Percentiles rank a stretch among this genome's conserved stretches.
Conservation (phyloP, 2,797 vertebrate genomes). For the Enteromius trimaculatus region DNA sequence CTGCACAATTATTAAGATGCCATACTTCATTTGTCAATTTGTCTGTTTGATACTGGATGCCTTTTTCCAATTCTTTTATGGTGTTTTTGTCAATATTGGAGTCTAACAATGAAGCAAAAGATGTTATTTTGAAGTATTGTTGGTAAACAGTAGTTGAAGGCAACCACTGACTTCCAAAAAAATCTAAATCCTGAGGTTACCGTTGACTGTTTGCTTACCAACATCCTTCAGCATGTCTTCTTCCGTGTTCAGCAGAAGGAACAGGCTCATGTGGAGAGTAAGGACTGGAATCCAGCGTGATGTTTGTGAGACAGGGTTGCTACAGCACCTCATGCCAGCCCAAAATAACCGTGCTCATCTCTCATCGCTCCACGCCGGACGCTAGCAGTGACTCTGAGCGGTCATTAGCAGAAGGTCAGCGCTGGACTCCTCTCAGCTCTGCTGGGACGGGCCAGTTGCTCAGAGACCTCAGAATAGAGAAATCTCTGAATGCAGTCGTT, state of each 20-base stretch:
- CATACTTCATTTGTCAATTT: background rate
- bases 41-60: background rate
- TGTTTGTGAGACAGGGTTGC: constrained; percentile 23
- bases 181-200: background rate
- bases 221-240: background rate
- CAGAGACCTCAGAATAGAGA: constrained; percentile 17
- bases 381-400: background rate
- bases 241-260: background rate
- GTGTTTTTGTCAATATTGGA: background rate
- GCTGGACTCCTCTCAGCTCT: background rate
- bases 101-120: background rate
- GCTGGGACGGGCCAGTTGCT: constrained; percentile 29
- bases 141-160: background rate
- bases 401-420: constrained; percentile 1
- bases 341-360: constrained; percentile 6
- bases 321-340: constrained; percentile 13
- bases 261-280: background rate
- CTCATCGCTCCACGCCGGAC: background rate
- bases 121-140: background rate
- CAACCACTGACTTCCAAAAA: background rate
- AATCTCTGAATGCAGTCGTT: constrained; percentile 23
- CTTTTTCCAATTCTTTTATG: background rate
- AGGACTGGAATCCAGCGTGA: background rate
- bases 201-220: background rate
- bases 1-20: background rate